Conservation (phyloP, 2,797 vertebrate genomes). For the Smutsia gigantea region DNA sequence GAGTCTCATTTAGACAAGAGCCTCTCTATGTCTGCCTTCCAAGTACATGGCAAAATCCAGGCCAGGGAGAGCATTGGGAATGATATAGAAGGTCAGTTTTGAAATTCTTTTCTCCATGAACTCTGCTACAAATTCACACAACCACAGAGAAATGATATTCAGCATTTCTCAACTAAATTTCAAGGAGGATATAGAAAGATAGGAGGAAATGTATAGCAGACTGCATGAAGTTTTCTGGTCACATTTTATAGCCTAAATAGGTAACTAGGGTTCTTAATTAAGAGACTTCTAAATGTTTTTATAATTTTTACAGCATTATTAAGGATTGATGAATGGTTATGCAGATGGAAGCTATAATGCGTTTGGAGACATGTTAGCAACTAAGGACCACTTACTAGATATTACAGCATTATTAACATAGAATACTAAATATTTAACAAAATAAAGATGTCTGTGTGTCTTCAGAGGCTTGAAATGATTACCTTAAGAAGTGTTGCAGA, state of each 20-base stretch:
- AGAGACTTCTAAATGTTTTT: background rate
- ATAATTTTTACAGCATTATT: conserved; percentile 31
- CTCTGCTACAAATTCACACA: background rate
- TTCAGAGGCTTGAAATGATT: conserved; percentile 8
- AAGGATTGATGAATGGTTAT: conserved; percentile 4
- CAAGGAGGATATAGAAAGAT: background rate
- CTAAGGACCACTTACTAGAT: background rate
- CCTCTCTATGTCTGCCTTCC: background rate
- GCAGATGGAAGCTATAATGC: background rate
- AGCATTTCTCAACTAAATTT: background rate
- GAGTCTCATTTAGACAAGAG: background rate
- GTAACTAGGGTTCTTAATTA: conserved; percentile 39
- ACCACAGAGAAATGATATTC: background rate
- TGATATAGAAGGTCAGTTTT: background rate
- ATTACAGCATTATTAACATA: conserved; percentile 17
- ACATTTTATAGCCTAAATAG: background rate
- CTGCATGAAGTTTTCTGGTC: background rate
- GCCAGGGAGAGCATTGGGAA: background rate
- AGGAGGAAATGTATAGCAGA: background rate
- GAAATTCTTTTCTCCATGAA: background rate
- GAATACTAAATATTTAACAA: conserved; percentile 36
- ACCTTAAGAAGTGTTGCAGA: background rate
- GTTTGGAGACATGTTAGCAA: conserved; percentile 6
- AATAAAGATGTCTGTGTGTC: background rate
- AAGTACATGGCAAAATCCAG: background rate